A percentile compares a stretch with the other conserved stretches of the same genome.
Conservation (phyloP, 2,113 vertebrate species). For the Mobula hypostoma region DNA sequence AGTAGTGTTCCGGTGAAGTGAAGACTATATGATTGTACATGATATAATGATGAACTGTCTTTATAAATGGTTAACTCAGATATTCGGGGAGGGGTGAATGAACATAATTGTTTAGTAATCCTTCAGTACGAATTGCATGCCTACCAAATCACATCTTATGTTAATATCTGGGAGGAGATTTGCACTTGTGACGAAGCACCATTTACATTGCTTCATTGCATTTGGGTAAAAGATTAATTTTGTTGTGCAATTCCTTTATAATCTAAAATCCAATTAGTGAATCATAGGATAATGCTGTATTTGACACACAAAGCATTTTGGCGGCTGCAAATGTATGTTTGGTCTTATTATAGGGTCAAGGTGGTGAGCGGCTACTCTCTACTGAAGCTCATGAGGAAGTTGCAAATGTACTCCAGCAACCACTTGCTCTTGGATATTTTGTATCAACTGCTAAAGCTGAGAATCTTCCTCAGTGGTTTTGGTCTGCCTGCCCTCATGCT, state of each 20-base stretch:
- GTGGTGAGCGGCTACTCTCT: slow-evolving; percentile 79
- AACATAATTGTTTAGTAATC: neutral
- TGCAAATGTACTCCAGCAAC: slow-evolving; percentile 73
- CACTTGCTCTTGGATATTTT: slow-evolving; percentile 89
- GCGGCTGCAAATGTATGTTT: neutral
- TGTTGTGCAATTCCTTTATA: neutral
- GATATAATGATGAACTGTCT: no score
- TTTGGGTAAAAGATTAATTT: neutral
- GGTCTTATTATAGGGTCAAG: slow-evolving; percentile 69
- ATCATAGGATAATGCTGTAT: no score
- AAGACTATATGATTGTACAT: neutral
- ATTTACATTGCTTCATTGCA: no score
- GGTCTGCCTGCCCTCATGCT: slow-evolving; percentile 92
- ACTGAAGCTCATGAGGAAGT: slow-evolving; percentile 89
- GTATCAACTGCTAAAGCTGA: slow-evolving; percentile 93
- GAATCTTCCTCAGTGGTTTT: slow-evolving; percentile 95
- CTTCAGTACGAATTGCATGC: neutral
- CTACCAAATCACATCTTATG: neutral
- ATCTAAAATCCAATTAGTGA: neutral
- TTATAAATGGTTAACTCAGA: neutral
- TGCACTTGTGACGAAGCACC: no score
- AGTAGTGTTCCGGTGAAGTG: neutral
- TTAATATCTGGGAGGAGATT: neutral
- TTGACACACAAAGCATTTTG: neutral
- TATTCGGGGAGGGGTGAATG: neutral